Base-by-base conservation (phyloP, 2,113 vertebrate species). In the Myodes glareolus region DNA sequence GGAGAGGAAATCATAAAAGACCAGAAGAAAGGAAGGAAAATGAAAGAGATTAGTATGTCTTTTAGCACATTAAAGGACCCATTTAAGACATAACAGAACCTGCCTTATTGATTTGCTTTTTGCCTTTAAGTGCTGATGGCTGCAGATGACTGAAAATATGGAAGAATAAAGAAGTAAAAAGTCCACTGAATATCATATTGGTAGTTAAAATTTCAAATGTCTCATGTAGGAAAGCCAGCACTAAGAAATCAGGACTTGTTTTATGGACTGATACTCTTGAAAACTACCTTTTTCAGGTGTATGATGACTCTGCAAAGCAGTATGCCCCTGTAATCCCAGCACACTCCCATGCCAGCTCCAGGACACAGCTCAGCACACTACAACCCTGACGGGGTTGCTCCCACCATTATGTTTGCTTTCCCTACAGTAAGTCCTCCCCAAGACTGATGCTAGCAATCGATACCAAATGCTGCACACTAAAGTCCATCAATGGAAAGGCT, bases 401-500 rank as follows among this genome's bases (percentile, higher is more conserved):
- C 76, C 19, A 6, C 50, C 33, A 9, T 88, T 47, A 33, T 42
- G 45, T 11, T 50, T 8, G 33, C 82, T 85, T 81, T 85, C 55
- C 88, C 33, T 36, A 29, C 45, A 73, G 82, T 27, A 4, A 17
- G 23, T 29, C 84, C 47, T 72, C 88, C 81, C 75, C 39, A 76
- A 77, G 88, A 93, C 85, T 47, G 91, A 89, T 14, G 61, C 47
- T 77, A 4, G 58, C 76, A 65, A 96, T 97, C 77, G 1, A 97
- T 96, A 78, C 76, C 92, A 80, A 97, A 91, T 73, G 47, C 52
- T 61, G 31, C 88, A 50, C 95, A 39, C 70, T 95, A 97, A 96
- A 97, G 88, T 95, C 96, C 89, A n/a, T 97, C 97, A 91, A 91
- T 96, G 97, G 87, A 97, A 95, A 98, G 47, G 52, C 94, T 89